These are phyloP conservation scores for Macropis europaea DNA, from an alignment of 2,888 invertebrate species.

Conservation along the genomic window DNA sequence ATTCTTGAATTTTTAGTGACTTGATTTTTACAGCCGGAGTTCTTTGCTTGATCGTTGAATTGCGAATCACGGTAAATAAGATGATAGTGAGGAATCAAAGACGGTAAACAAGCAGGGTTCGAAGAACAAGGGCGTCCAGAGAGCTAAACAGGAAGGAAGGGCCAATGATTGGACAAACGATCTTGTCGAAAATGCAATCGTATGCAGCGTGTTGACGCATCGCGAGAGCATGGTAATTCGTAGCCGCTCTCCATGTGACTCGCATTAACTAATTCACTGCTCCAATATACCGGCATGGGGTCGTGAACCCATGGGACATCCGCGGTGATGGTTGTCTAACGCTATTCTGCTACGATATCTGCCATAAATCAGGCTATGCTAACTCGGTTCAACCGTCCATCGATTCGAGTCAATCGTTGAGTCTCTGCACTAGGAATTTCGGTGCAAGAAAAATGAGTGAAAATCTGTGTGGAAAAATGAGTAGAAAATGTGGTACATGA, in stretches of 20 bases:
- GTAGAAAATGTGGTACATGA: too few species aligned
- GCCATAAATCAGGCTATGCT: too few species aligned
- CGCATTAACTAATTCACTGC: slow-evolving; percentile 73
- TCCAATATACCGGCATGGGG: slow-evolving; percentile 65
- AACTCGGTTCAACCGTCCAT: too few species aligned
- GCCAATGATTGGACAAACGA: slow-evolving; percentile 65
- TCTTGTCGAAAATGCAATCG: slow-evolving; percentile 69
- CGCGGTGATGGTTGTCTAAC: slow-evolving; percentile 33
- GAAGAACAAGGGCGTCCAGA: slow-evolving; percentile 1
- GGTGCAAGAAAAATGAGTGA: too few species aligned
- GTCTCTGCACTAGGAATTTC: too few species aligned
- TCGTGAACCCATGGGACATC: slow-evolving; percentile 73
- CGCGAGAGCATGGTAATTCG: slow-evolving; percentile 64
- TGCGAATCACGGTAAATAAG: not conserved
- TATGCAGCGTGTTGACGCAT: slow-evolving; percentile 61
- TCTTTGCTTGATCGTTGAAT: too few species aligned
- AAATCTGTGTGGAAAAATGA: too few species aligned
- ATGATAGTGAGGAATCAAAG: not conserved
- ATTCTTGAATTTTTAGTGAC: too few species aligned
- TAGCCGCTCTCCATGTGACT: slow-evolving; percentile 64
- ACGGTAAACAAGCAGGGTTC: slow-evolving; percentile 14
- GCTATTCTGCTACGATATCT: not conserved
- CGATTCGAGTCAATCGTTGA: too few species aligned
- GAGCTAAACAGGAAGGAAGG: slow-evolving; percentile 67
- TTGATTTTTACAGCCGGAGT: too few species aligned